Evolutionary conservation across 2,797 vertebrate genomes (phyloP), one percentile per base, ranked within the genome.

Genomic region (Chelmon rostratus): DNA sequence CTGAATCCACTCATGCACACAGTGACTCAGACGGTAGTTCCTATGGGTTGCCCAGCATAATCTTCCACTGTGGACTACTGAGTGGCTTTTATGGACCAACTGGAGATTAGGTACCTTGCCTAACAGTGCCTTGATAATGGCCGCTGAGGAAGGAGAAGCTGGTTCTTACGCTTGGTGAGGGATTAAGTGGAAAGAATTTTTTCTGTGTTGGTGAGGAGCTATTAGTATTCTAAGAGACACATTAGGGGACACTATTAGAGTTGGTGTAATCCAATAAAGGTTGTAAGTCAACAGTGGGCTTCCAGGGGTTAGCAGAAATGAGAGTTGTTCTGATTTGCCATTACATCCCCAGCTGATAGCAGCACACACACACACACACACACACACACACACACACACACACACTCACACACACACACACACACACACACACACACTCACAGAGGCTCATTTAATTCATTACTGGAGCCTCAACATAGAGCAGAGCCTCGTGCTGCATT

Each of bases 211-310:
- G 38, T 49, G 58, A 73, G 19, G 53, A 71, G 42, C 71, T 79
- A 89, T 81, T 81, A 85, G 76, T 74, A 77, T 74, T 89, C 54
- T 65, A 47, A 73, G 58, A 83, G 80, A 74, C 69, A 78, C 85
- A 87, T 88, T 88, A 79, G 61, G 57, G 64, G 40, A 81, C 73
- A 68, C 53, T 77, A 78, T 89, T 85, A 87, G 38, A 66, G 76
- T 77, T 21, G 15, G 52, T 80, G 76, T 83, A 78, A 89, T 91
- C 83, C 76, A 90, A 90, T 87, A 88, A 85, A 86, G 75, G 76
- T 73, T 42, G 62, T 25, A 81, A 77, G 66, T 81, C 62, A 71
- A 75, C 61, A 88, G 25, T 73, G 35, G 33, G 72, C 44, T 70
- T 84, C 59, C 69, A 57, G 52, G 53, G 78, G 76, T 73, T 83